phyloP scores from a whole-genome alignment of 2,113 vertebrate genomes.

The Microtus ochrogaster region DNA sequence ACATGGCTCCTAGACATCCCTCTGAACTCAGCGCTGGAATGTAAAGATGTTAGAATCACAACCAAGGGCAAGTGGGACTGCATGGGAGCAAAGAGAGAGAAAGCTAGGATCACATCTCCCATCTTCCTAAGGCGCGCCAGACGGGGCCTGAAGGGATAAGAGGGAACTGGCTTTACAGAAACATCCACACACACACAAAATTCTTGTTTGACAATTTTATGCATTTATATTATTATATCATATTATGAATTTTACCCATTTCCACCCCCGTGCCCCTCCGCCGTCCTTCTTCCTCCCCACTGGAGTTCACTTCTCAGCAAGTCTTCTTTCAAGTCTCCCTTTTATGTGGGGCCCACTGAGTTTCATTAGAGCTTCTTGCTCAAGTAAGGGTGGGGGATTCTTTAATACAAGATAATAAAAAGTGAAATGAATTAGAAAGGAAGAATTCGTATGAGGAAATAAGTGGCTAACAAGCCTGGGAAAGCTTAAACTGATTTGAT shows the following conservation, averaged over 20 bases:
- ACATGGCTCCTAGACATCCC: not conserved
- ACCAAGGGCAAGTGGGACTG: not conserved
- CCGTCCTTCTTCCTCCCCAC: too few species aligned
- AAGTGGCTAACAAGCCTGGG: not conserved
- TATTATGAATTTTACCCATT: too few species aligned
- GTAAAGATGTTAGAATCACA: not conserved
- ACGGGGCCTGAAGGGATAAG: not conserved
- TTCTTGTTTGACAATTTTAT: not conserved
- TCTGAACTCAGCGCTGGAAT: not conserved
- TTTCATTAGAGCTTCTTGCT: not conserved
- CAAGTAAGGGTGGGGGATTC: not conserved
- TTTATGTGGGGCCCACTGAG: not conserved
- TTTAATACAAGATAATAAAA: constrained; percentile 16
- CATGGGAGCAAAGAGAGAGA: not conserved
- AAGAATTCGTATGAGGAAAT: not conserved
- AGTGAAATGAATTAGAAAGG: constrained; percentile 4
- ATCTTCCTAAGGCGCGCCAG: not conserved
- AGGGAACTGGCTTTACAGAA: not conserved
- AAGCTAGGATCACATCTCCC: not conserved
- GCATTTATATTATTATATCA: not conserved
- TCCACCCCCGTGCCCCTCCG: not conserved
- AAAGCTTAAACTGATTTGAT: constrained; percentile 19
- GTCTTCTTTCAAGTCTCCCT: not conserved
- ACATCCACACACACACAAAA: not conserved
- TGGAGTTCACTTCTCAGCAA: not conserved